A percentile compares a stretch with the other conserved stretches of the same genome.
phyloP scores from a whole-genome alignment of 2,113 vertebrate species.

The Melanerpes aurifrons region DNA sequence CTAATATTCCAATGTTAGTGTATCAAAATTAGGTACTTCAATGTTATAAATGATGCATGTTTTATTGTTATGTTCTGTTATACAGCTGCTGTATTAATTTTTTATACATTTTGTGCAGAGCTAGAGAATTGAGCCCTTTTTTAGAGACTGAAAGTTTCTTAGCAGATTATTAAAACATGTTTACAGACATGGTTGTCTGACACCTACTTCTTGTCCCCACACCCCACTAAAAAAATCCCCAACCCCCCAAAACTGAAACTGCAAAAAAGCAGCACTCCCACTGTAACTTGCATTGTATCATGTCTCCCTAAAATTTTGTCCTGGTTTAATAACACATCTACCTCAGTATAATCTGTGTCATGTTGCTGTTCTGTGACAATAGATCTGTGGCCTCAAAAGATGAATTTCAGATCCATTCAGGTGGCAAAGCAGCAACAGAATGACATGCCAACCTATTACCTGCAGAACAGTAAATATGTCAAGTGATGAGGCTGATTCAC shows the following conservation, averaged over 20 bases:
- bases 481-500: neutral
- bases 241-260: neutral
- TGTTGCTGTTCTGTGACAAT: neutral
- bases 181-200: neutral
- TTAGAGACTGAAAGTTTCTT: neutral
- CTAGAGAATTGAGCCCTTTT: neutral
- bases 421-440: neutral
- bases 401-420: neutral
- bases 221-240: accelerated
- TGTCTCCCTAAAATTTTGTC: neutral
- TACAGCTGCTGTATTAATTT: neutral
- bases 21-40: neutral
- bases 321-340: neutral
- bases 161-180: neutral
- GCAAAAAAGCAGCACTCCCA: neutral
- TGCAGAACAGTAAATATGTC: neutral
- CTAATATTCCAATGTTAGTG: neutral
- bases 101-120: neutral
- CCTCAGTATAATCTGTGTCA: neutral
- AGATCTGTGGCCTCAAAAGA: neutral
- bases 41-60: neutral
- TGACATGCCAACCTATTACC: neutral
- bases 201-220: accelerated
- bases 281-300: neutral
- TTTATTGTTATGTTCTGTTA: neutral